Evolutionary conservation across 2,113 vertebrate genomes (phyloP).

Genomic region (Ardeotis arabs): DNA sequence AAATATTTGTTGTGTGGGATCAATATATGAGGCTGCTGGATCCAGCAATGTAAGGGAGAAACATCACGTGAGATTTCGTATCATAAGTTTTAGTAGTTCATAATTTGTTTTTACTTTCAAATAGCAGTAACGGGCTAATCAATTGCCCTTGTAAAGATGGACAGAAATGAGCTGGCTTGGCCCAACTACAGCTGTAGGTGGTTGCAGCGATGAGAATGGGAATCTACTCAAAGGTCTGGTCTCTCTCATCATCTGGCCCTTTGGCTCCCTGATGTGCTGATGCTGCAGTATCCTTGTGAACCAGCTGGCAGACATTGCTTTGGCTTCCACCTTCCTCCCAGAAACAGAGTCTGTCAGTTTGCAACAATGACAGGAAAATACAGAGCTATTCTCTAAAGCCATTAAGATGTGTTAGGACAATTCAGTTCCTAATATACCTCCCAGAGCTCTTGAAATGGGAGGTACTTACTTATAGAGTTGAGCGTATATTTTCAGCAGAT

Average conservation of each 20-base stretch:
- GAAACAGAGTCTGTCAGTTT: background rate
- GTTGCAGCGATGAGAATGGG: background rate
- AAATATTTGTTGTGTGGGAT: background rate
- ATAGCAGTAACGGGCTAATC: background rate
- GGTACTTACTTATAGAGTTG: background rate
- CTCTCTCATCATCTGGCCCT: constrained; percentile 53
- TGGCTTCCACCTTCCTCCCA: constrained; percentile 29
- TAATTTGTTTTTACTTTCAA: background rate
- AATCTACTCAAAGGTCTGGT: background rate
- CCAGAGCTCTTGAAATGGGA: background rate
- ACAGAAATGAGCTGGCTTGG: constrained; percentile 12
- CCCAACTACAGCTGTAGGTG: background rate
- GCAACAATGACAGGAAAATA: background rate
- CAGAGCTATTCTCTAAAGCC: background rate
- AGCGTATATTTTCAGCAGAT: background rate
- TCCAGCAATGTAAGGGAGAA: background rate
- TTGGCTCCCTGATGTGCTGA: constrained; percentile 44
- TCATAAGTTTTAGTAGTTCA: background rate
- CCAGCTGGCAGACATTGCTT: constrained; percentile 30
- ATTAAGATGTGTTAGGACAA: background rate
- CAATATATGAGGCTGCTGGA: background rate
- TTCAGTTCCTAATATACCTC: background rate
- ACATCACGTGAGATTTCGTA: background rate
- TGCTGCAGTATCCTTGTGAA: constrained; percentile 6
- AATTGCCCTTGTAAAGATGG: background rate